phyloP scores from a whole-genome alignment of 2,113 vertebrate genomes.

The Eubucco bourcierii region DNA sequence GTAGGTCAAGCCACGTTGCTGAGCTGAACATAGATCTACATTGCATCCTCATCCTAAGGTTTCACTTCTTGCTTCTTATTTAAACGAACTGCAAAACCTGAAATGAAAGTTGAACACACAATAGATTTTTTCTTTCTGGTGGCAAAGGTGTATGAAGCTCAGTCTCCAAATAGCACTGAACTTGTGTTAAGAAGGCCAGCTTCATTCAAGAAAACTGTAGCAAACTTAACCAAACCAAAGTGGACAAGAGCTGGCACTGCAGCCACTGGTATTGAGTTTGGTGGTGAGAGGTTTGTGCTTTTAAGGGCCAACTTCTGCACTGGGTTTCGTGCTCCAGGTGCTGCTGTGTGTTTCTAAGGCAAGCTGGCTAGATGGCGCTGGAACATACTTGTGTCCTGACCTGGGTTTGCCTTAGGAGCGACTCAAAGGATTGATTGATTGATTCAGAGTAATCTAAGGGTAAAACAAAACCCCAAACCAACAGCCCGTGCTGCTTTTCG shows the following conservation, averaged over 20 bases:
- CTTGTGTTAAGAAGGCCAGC: background rate
- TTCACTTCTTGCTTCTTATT: slow-evolving; percentile 46
- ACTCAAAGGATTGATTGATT: background rate
- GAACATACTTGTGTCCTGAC: background rate
- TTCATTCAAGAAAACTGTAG: background rate
- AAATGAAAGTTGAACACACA: background rate
- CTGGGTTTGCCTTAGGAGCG: background rate
- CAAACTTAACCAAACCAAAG: background rate
- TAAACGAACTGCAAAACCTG: slow-evolving; percentile 8
- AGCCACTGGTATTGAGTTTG: background rate
- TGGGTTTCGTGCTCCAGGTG: background rate
- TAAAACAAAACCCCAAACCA: too few relatives aligned
- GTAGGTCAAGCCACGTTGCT: background rate
- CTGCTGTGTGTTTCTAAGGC: background rate
- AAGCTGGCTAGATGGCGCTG: slow-evolving; percentile 56
- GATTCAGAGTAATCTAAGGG: background rate
- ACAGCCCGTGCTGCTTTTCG: accelerated
- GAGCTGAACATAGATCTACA: background rate
- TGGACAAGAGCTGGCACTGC: background rate
- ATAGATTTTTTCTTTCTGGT: background rate
- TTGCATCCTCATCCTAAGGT: background rate
- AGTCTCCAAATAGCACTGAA: background rate
- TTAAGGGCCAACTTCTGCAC: accelerated
- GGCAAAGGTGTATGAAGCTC: background rate
- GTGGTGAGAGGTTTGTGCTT: background rate